Evolutionary conservation across 2,797 vertebrate species (phyloP), one percentile per base, ranked within the genome.

Genomic region (Agapornis canus): DNA sequence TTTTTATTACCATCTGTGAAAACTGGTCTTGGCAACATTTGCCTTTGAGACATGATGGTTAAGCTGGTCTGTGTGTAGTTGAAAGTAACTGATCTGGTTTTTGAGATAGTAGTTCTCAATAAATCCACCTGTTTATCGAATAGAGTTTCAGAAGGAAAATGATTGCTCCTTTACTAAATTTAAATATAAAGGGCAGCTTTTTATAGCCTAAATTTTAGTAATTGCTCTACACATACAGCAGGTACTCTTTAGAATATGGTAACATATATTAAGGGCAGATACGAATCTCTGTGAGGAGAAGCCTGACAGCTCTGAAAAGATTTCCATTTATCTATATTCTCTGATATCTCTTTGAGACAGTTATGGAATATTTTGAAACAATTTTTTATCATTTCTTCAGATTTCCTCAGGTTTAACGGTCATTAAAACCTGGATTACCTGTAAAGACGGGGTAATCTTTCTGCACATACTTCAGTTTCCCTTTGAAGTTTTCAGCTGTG

Each of bases 101-200:
- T 82, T 79, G 35, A 72, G 68, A 73, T 66, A 35, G 6, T 72
- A 23, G n/a, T 87, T 95, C 42, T 37, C 85, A 61, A 80, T 94
- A 96, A 82, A 89, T 83, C 31, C 22, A 51, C 83, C 12, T 86
- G 49, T 76, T 92, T 69, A 52, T 89, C 37, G 76, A 56, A 23
- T 13, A 32, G 21, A 52, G 10, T 66, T 89, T 92, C 68, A 80
- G 60, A 84, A 91, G 68, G 49, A 35, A 83, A 84, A 61, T 77
- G 27, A 48, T 92, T 80, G 63, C 45, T 92, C 26, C 54, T 66
- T 85, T 91, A 77, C 31, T 76, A 68, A 56, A 60, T 63, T 69
- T 72, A 59, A 52, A 48, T 54, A 42, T 48, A 73, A 59, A 82
- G 40, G 78, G 16, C 31, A 59, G 21, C 32, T 86, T 82, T 85